These are phyloP conservation scores for Chrysemys picta DNA, from an alignment of 2,113 vertebrate genomes.

Conservation along the genomic window DNA sequence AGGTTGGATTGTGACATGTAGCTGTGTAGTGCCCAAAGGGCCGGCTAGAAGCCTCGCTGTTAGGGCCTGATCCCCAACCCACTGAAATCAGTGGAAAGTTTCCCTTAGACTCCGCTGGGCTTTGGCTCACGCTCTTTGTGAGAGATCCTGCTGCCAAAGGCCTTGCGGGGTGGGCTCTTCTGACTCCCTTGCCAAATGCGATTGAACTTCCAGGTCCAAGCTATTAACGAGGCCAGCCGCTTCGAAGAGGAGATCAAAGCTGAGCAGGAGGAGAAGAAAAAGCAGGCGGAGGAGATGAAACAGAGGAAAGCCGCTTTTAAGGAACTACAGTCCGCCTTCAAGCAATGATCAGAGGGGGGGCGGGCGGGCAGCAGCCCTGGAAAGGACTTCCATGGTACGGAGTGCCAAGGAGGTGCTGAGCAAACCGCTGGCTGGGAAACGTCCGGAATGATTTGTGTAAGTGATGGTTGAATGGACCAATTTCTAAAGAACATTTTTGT, in stretches of 20 bases:
- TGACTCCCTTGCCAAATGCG: accelerated
- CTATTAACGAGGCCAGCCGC: conserved; percentile 87
- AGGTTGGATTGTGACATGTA: background rate
- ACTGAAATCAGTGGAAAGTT: too few relatives aligned
- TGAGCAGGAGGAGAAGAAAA: conserved; percentile 93
- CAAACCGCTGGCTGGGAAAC: background rate
- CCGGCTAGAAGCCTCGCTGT: background rate
- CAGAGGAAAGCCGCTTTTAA: conserved; percentile 92
- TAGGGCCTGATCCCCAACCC: background rate
- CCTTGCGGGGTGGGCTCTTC: accelerated
- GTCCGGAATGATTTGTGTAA: background rate
- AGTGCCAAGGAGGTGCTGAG: background rate
- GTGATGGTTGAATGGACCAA: background rate
- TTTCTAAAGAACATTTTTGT: background rate
- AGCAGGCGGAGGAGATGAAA: conserved; percentile 91
- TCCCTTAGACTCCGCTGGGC: background rate
- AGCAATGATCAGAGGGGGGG: conserved; percentile 67
- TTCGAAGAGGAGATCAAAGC: conserved; percentile 96
- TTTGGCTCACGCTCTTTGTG: background rate
- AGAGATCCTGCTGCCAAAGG: background rate
- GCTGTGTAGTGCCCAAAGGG: background rate
- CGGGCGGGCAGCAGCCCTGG: background rate
- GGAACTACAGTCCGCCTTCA: conserved; percentile 91
- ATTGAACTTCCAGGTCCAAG: conserved; percentile 80
- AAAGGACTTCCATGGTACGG: background rate